Base-by-base conservation (phyloP, 2,888 invertebrate species). In the Pammene aurita region DNA sequence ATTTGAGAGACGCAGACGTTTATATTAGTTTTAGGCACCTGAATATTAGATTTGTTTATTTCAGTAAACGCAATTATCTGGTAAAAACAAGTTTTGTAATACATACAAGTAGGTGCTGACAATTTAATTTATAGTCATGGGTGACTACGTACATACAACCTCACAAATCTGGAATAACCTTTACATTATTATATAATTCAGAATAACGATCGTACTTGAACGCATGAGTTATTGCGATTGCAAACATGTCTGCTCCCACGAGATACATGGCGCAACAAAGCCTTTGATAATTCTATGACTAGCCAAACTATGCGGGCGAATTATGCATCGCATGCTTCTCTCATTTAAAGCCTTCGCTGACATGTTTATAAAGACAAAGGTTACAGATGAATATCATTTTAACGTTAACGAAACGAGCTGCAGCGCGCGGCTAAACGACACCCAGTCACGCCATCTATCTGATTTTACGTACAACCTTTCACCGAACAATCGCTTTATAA, bases 381-480 rank as follows among this genome's bases (percentile, higher is more conserved):
- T 82, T 81, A 82, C 81, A 86, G 91, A 90, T 91, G 85, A 82
- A 84, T 91, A 91, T 91, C 91, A 89, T 89, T 90, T 62, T 62
- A 62, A 62, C 62, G 62, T 62, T 89, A 91, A 90, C 89, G 90
- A 90, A 91, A 90, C 89, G 90, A 87, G 86, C 83, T 85, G 87
- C 85, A 84, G 88, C 87, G 83, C 78, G 81, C 82, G 76, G 84
- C 86, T 88, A 90, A 92, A 92, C 87, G 92, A 90, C 89, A 83
- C 86, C 82, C 78, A 92, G 92, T 92, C 92, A 92, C 92, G 92
- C 90, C 90, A 92, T 90, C 89, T 89, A 90, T 91, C 89, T 85
- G 90, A 91, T 89, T 82, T 85, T 82, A 84, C 85, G 82, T 83
- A 87, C 87, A 87, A 86, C 88, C 84, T 83, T 83, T 85, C 76